A percentile compares a stretch with the other conserved stretches of the same genome.
Evolutionary conservation across 2,888 invertebrate species (phyloP).

Genomic region (Hyppa rectilinea): DNA sequence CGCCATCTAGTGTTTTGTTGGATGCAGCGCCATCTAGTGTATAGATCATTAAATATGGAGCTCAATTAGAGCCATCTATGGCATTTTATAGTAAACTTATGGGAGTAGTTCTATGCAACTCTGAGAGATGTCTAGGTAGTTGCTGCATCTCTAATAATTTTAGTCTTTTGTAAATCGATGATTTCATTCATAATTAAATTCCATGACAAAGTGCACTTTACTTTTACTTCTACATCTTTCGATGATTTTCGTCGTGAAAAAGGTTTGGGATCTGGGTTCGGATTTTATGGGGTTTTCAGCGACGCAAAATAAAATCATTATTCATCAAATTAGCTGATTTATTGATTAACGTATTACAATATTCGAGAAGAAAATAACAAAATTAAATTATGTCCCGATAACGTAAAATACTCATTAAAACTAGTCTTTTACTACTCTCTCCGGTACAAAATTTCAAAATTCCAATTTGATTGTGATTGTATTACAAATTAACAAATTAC

Average conservation of each 20-base stretch:
- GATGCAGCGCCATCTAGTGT: conserved; percentile 55
- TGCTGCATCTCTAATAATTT: no score
- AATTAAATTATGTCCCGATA: conserved; percentile 59
- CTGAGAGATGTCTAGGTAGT: conserved; percentile 27
- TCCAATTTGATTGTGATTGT: conserved; percentile 40
- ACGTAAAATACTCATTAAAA: conserved; percentile 47
- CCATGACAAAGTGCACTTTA: background rate
- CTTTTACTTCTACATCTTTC: background rate
- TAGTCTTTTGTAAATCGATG: background rate
- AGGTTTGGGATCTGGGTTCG: background rate
- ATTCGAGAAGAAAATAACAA: conserved; percentile 71
- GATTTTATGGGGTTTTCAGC: background rate
- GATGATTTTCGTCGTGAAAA: background rate
- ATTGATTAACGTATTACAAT: conserved; percentile 68
- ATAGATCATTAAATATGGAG: conserved; percentile 30
- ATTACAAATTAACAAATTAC: conserved; percentile 62
- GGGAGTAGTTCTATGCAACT: background rate
- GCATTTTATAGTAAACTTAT: background rate
- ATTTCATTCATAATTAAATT: background rate
- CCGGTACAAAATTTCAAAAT: conserved; percentile 67
- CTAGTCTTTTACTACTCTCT: conserved; percentile 86
- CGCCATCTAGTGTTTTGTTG: conserved; percentile 54
- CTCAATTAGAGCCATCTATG: conserved; percentile 33
- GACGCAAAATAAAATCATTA: conserved; percentile 20
- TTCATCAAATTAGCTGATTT: conserved; percentile 58